Base-by-base conservation (phyloP, 1,140 invertebrate species). In the Papilio polytes region DNA sequence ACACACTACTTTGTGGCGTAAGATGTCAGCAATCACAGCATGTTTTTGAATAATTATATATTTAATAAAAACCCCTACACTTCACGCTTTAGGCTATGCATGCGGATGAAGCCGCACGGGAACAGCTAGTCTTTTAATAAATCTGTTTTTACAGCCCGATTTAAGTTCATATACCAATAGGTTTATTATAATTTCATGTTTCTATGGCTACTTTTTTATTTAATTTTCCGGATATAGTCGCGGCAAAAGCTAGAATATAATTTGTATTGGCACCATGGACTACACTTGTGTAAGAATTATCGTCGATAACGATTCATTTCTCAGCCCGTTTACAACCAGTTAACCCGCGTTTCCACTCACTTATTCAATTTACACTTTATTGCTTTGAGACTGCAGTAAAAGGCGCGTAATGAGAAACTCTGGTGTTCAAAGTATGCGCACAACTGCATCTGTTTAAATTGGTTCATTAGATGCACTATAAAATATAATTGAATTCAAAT, bases 301-400 rank as follows among this genome's bases (percentile, higher is more conserved):
- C 26, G 15, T 36, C 26, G 13, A 15, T 36, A 70, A 70, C 9
- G 63, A 70, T 70, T 31, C 12, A 26, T 70, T 36, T 8, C 6
- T 26, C 59, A 26, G 26, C 22, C 7, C 20, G 63, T 70, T 70
- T 36, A 70, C 63, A 70, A 9, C 63, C 63, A 36, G 63, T 70
- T 70, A 36, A 70, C 26, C 13, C 63, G 63, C 63, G 63, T 70
- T 70, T 70, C 59, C 59, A 70, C 63, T 70, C 63, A 70, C 26
- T 70, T 70, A 70, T 70, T 70, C 63, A 70, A 70, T 70, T 70
- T 70, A 70, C 36, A 70, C 26, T 70, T 70, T 70, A 70, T 70
- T 70, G 63, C 63, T 26, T 36, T n/a, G 63, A 70, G 59, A 31
- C 63, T 70, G 63, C 13, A 36, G 63, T 70, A 70, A 70, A 70